Percentiles rank a stretch among this genome's conserved stretches.
phyloP scores from a whole-genome alignment of 2,113 vertebrate genomes.

The Paedocypris sp. region DNA sequence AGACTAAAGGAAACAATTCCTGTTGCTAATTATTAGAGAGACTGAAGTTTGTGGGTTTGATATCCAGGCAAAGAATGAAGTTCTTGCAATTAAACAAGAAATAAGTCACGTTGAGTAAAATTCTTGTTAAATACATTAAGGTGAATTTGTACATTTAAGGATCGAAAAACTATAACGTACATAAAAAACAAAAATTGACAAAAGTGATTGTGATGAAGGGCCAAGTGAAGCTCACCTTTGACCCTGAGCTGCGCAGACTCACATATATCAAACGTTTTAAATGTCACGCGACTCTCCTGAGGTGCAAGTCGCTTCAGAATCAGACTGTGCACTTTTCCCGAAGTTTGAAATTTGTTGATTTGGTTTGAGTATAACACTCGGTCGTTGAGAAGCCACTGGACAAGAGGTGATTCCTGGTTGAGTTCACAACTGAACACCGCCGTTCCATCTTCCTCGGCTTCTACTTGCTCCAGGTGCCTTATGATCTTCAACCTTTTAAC shows the following conservation, averaged over 20 bases:
- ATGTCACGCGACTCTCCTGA: conserved; percentile 63
- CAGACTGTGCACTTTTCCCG: conserved; percentile 70
- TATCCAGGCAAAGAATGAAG: too few relatives aligned
- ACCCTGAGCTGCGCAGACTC: conserved; percentile 67
- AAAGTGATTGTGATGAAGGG: too few relatives aligned
- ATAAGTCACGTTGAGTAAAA: too few relatives aligned
- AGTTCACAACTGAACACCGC: conserved; percentile 73
- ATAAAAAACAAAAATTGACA: too few relatives aligned
- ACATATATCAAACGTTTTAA: conserved; percentile 66
- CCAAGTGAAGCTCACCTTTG: conserved; percentile 68
- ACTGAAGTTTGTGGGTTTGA: too few relatives aligned
- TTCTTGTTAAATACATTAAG: too few relatives aligned
- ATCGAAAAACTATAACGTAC: too few relatives aligned
- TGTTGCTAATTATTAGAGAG: too few relatives aligned
- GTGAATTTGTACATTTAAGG: too few relatives aligned
- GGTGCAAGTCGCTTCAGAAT: conserved; percentile 66
- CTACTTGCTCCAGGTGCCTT: conserved; percentile 69
- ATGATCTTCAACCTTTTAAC: conserved; percentile 68
- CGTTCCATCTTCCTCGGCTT: conserved; percentile 64
- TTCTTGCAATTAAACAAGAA: too few relatives aligned
- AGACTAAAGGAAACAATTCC: not conserved
- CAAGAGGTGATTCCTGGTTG: conserved; percentile 73
- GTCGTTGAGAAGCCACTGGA: conserved; percentile 83
- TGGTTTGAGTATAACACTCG: conserved; percentile 66
- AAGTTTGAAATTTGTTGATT: conserved; percentile 68